Base-by-base conservation (phyloP, 2,888 invertebrate genomes). In the Amaurobius ferox region DNA sequence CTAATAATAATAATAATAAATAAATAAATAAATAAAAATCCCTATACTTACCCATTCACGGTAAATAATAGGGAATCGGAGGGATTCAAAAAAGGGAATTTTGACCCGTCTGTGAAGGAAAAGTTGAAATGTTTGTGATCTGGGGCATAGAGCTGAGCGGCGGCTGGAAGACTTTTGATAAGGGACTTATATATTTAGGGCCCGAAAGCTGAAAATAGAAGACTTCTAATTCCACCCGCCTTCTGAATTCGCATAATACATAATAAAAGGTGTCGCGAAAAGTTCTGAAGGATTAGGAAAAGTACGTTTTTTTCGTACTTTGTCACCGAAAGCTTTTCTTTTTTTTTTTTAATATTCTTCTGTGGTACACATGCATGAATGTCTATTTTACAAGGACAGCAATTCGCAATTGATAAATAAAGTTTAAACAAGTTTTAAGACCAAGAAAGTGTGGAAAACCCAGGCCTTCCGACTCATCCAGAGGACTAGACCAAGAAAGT, bases 131-230 rank as follows among this genome's bases (percentile, higher is more conserved):
- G 55, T 55, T 19, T 23, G 5, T 55, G 23, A 23, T 5, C 55
- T 55, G 55, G 23, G 23, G 55, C 55, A 55, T 23, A 55, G 55
- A 55, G 23, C 23, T 55, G 55, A 55, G 23, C 19, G 35, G 28
- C 40, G 13, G n/a, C 68, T 68, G 68, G 26, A 23, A 35, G 35
- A 40, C 68, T 68, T 68, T 68, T 40, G 68, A 68, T 68, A 68
- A 68, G 68, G 68, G 68, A 40, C 68, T 68, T 68, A 68, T 68
- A 68, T 40, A 28, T 68, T 68, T 68, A 68, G 68, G 39, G 68
- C 40, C 68, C 39, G 68, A 68, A 68, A 68, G 39, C 68, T 68
- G 11, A 23, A 39, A 68, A 68, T 68, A 40, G 68, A 68, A 68
- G 68, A 68, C 40, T 13, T 40, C 35, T 35, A 68, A 39, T 68